Percentiles rank a stretch among this genome's conserved stretches.
Conservation (phyloP, 1,140 invertebrate genomes). For the Brachionus calyciflorus region DNA sequence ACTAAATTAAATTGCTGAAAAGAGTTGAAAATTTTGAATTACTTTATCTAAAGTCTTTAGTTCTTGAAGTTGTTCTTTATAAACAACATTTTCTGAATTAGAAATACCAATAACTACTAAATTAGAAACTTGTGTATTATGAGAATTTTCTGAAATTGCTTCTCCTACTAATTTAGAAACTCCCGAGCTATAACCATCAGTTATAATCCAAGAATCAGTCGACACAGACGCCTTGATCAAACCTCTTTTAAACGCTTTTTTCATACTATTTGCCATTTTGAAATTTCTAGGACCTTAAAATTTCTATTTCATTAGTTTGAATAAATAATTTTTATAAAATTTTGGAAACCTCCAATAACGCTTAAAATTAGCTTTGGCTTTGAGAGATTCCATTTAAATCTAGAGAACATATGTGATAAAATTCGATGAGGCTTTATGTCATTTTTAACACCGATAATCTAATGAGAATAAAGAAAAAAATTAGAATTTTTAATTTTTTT, state of each 20-base stretch:
- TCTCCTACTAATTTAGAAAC: constrained; percentile 63
- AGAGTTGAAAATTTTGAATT: background rate
- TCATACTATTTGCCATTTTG: constrained; percentile 80
- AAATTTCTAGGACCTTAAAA: constrained; percentile 88
- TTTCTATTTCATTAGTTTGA: no score
- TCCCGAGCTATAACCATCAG: constrained; percentile 92
- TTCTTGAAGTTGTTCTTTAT: background rate
- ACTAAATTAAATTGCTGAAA: no score
- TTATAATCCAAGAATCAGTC: constrained; percentile 94
- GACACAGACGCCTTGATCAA: constrained; percentile 92
- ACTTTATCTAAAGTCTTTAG: background rate
- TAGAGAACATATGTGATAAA: background rate
- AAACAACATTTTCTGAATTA: background rate
- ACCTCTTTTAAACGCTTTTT: constrained; percentile 87
- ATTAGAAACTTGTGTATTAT: constrained; percentile 57
- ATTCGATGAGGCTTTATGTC: background rate
- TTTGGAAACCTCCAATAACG: constrained; percentile 87
- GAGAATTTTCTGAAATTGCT: constrained; percentile 72
- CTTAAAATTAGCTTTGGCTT: constrained; percentile 92
- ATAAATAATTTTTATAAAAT: no score
- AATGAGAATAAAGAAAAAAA: no score
- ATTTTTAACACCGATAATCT: constrained; percentile 4
- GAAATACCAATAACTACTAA: constrained; percentile 65
- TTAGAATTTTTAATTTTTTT: background rate
- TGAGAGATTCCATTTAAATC: constrained; percentile 85